Base-by-base conservation (phyloP, 2,113 vertebrate genomes). In the Pseudorhombus dupliciocellatus region DNA sequence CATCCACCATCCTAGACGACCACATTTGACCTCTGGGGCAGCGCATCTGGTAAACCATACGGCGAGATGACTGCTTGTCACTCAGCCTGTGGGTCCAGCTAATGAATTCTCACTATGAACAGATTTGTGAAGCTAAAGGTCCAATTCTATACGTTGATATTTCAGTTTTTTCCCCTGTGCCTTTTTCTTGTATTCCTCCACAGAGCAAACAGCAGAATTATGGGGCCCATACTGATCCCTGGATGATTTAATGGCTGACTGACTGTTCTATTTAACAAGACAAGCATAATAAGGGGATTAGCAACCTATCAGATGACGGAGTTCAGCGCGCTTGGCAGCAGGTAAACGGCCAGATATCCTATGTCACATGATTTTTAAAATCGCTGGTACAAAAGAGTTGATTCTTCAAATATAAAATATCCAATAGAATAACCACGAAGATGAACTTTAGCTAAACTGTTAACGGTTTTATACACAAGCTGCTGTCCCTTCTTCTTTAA, bases 241-340 rank as follows among this genome's bases (percentile, higher is more conserved):
- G 42, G 64, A 86, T 79, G 80, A 87, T 87, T 89, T 87, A 87
- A 89, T 84, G 85, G 64, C 79, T 86, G 84, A 83, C 81, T 87
- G 89, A 55, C 72, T 83, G 66, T 73, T 87, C 81, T 71, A 82
- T 85, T 88, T 88, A 84, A 87, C 67, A 75, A 84, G 82, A 83
- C 71, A 86, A 63, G 76, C 84, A 90, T 83, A 84, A 90, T 84
- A 82, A 86, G 72, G 66, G 79, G 88, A 91, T 90, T 88, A 88
- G 71, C 74, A 82, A 74, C 55, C 75, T 86, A 91, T 92, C 86
- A 89, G 84, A 89, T 90, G 80, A 81, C 86, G 86, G 71, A 70
- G 80, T 79, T 82, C 66, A 84, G 70, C 71, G 79, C 65, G 73
- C 63, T 76, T 54, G 64, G 81, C 77, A 81, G 66, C 70, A 82